Base-by-base conservation (phyloP, 1,140 invertebrate species). In the Cydia strobilella region DNA sequence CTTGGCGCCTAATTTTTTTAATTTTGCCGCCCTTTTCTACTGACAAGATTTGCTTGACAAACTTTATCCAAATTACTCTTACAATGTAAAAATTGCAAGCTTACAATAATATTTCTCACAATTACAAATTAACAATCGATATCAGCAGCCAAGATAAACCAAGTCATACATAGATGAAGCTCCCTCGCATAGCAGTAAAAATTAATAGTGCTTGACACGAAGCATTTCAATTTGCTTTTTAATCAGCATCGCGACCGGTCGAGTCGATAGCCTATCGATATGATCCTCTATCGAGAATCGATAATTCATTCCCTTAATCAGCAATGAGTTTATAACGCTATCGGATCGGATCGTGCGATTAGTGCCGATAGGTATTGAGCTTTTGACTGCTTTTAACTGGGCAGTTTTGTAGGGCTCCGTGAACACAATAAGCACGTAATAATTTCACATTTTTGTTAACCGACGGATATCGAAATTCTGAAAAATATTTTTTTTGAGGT, bases 171-270 rank as follows among this genome's bases (percentile, higher is more conserved):
- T 77, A 79, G 77, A 82, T 81, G 81, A 80, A 74, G 74, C 77
- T 45, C 69, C 66, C 80, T 74, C 74, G 59, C 75, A 87, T 83
- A 84, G 75, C 63, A 85, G 83, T 88, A 86, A 89, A 89, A 87
- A 83, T 83, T 87, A 84, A 88, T 86, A 88, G 82, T 84, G 74
- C 73, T 79, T 81, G 80, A 85, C 82, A 86, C 76, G 78, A 77
- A 78, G 74, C 75, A 73, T 78, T 87, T 86, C 86, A 85, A 89
- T 87, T 85, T 86, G 80, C 81, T 82, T 86, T 85, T 89, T 85
- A 88, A 86, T 89, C 87, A 84, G 81, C 48, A 12, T 66, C 15
- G 74, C 62, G 39, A 42, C 54, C 59, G 74, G 74, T 74, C 54
- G 73, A 27, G 45, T 42, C 39, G 27, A 63, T 45, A 59, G 73